Conservation (phyloP, 2,888 invertebrate genomes). For the Tuta absoluta region DNA sequence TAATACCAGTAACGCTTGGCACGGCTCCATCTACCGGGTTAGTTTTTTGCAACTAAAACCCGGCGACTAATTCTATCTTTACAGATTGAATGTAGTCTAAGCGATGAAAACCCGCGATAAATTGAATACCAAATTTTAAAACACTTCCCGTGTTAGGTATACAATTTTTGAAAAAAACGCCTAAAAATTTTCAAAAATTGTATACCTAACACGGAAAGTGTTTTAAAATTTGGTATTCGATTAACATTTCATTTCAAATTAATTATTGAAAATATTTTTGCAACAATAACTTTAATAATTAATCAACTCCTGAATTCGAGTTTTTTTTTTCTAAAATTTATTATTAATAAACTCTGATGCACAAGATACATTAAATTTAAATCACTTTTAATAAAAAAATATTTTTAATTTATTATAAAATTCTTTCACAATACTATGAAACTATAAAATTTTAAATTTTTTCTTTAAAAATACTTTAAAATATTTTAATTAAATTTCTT, state of each 20-base stretch:
- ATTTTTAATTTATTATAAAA: conserved; percentile 75
- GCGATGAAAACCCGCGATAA: too few relatives aligned
- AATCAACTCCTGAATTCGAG: conserved; percentile 84
- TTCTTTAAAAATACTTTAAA: conserved; percentile 75
- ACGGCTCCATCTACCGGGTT: too few relatives aligned
- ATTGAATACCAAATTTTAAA: too few relatives aligned
- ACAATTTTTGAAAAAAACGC: too few relatives aligned
- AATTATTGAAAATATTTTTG: conserved; percentile 83
- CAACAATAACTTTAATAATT: conserved; percentile 80
- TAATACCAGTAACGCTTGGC: too few relatives aligned
- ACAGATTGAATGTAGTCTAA: too few relatives aligned
- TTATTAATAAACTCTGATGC: conserved; percentile 86
- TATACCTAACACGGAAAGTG: too few relatives aligned
- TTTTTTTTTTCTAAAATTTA: conserved; percentile 62
- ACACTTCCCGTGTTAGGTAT: too few relatives aligned
- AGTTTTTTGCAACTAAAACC: too few relatives aligned
- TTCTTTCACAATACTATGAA: conserved; percentile 81
- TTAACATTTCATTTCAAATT: conserved; percentile 84
- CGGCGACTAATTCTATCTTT: too few relatives aligned
- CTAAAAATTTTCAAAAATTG: too few relatives aligned
- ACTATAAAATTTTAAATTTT: conserved; percentile 79
- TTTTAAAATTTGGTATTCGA: too few relatives aligned
- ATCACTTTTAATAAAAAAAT: conserved; percentile 76
- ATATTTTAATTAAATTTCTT: conserved; percentile 65
- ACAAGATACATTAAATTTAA: conserved; percentile 85